Evolutionary conservation across 2,113 vertebrate species (phyloP).

Genomic region (Dasypus novemcinctus): DNA sequence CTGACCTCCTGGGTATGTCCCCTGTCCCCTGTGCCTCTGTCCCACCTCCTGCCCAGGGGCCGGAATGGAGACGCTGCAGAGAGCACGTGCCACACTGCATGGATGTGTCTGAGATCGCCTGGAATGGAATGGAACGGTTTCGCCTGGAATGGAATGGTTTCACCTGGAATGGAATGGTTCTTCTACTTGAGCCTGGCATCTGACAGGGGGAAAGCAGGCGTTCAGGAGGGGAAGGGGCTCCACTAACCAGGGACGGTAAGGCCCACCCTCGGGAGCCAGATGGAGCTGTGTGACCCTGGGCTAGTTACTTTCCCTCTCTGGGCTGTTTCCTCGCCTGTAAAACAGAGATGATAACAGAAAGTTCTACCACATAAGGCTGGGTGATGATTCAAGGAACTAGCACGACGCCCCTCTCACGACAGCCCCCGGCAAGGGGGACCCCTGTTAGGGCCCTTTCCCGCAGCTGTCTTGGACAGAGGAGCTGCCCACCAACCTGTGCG

Average conservation of each 20-base stretch:
- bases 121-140: too few species aligned
- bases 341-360: neutral
- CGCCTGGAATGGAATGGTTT: too few species aligned
- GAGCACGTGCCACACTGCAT: too few species aligned
- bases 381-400: neutral
- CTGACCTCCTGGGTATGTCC: neutral
- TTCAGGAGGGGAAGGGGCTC: neutral
- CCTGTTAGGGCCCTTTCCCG: neutral
- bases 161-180: too few species aligned
- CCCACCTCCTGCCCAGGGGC: neutral
- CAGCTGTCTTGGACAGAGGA: neutral
- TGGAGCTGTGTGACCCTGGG: neutral
- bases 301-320: neutral
- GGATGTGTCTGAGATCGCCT: neutral
- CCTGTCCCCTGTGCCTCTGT: neutral
- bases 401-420: neutral
- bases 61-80: neutral
- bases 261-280: neutral
- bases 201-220: neutral
- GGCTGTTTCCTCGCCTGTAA: neutral
- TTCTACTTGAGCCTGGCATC: neutral
- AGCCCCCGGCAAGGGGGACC: neutral
- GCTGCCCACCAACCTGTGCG: neutral
- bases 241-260: neutral
- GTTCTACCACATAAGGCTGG: neutral